A percentile compares a stretch with the other conserved stretches of the same genome.
Evolutionary conservation across 1,140 invertebrate species (phyloP).

Genomic region (Heliothis virescens): DNA sequence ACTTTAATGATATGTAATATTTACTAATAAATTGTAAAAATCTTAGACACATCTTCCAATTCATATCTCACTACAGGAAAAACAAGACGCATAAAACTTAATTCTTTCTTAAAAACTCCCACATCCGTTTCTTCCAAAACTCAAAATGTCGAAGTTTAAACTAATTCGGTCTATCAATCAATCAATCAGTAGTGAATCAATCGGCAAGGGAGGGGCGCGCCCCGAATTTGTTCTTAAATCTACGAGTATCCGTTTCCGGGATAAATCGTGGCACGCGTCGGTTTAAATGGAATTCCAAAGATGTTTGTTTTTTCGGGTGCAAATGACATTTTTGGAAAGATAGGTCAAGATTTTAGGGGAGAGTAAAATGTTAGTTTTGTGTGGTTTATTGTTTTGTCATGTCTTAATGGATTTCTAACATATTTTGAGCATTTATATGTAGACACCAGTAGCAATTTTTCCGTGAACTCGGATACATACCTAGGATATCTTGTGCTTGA

Average conservation of each 20-base stretch:
- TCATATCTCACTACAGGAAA: too few species aligned
- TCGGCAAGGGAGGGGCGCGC: slow-evolving; percentile 26
- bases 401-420: not conserved
- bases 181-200: slow-evolving; percentile 38
- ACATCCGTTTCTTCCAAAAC: not conserved
- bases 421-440: too few species aligned
- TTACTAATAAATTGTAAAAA: too few species aligned
- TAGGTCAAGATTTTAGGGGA: not conserved
- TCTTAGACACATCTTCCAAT: too few species aligned
- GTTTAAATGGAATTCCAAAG: not conserved
- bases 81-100: not conserved
- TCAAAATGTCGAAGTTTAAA: not conserved
- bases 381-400: not conserved
- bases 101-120: not conserved
- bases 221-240: slow-evolving; percentile 46
- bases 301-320: slow-evolving; percentile 5
- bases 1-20: too few species aligned
- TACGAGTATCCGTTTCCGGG: slow-evolving; percentile 44
- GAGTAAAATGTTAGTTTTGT: not conserved
- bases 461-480: too few species aligned
- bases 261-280: slow-evolving; percentile 33
- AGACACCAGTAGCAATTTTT: too few species aligned
- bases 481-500: too few species aligned
- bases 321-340: slow-evolving; percentile 20
- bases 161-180: slow-evolving; percentile 1